phyloP scores from a whole-genome alignment of 2,888 invertebrate species.

The Capitulum mitella region DNA sequence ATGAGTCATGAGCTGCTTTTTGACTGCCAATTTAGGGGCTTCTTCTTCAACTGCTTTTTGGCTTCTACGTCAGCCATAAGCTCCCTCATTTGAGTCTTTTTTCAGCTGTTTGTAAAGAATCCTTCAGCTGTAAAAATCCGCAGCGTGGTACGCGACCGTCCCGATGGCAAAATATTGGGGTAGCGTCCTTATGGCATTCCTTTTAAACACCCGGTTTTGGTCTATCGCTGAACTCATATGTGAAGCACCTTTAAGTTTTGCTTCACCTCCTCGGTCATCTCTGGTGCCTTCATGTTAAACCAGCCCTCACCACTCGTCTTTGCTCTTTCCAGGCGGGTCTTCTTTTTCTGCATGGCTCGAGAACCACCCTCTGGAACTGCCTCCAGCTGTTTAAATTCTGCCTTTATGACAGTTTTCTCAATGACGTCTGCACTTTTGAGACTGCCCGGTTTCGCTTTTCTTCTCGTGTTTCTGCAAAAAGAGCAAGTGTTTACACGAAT shows the following conservation, averaged over 20 bases:
- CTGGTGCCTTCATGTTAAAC: constrained; percentile 82
- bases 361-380: background rate
- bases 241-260: constrained; percentile 81
- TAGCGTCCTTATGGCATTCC: constrained; percentile 31
- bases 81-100: constrained; percentile 85
- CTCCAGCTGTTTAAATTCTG: background rate
- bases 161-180: constrained; percentile 45
- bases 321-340: constrained; percentile 22
- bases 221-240: constrained; percentile 88
- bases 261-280: constrained; percentile 78
- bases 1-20: background rate
- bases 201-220: constrained; percentile 58
- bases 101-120: constrained; percentile 79
- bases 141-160: constrained; percentile 63
- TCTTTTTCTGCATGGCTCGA: background rate
- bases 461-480: no score
- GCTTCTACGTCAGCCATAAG: constrained; percentile 81
- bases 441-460: no score
- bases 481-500: no score
- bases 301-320: constrained; percentile 76
- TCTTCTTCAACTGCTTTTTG: constrained; percentile 34
- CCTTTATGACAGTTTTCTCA: background rate
- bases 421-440: background rate
- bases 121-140: constrained; percentile 77
- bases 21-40: background rate